Conservation (phyloP, 2,797 vertebrate species). For the Darevskia mixta region DNA sequence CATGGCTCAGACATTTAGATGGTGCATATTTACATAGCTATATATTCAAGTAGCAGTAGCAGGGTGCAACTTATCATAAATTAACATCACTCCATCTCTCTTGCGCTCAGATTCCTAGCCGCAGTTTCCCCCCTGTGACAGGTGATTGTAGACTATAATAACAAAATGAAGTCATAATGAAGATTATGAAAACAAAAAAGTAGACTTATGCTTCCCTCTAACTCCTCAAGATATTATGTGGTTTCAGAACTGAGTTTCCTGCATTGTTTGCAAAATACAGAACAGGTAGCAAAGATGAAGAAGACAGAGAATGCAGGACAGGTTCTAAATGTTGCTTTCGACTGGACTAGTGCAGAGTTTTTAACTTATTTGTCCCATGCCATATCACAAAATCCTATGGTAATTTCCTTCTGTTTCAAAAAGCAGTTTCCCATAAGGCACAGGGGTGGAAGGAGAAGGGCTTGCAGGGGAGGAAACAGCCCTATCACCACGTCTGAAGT, state of each 20-base stretch:
- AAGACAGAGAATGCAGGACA: not conserved
- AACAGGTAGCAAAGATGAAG: not conserved
- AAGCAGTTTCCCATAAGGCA: not conserved
- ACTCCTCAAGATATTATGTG: constrained; percentile 44
- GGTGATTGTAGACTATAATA: constrained; percentile 7
- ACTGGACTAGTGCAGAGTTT: not conserved
- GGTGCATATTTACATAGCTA: not conserved
- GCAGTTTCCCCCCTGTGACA: constrained; percentile 53
- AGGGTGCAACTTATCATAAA: constrained; percentile 36
- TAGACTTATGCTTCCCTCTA: constrained; percentile 55
- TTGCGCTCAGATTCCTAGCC: constrained; percentile 45
- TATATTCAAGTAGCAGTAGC: not conserved
- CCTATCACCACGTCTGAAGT: not conserved
- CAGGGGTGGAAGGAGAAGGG: no score
- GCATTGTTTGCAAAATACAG: constrained; percentile 32
- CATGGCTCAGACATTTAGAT: not conserved
- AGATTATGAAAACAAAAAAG: constrained; percentile 26
- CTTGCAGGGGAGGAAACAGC: no score
- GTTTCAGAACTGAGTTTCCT: not conserved
- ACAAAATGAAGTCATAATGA: constrained; percentile 8
- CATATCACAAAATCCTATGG: not conserved
- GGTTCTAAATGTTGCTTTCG: not conserved
- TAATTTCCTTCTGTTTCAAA: not conserved
- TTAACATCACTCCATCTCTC: constrained; percentile 61
- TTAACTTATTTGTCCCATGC: not conserved